Percentiles rank a stretch among this genome's conserved stretches.
These are phyloP conservation scores for Paradisaea rubra DNA, from an alignment of 2,113 vertebrate genomes.

Conservation along the genomic window DNA sequence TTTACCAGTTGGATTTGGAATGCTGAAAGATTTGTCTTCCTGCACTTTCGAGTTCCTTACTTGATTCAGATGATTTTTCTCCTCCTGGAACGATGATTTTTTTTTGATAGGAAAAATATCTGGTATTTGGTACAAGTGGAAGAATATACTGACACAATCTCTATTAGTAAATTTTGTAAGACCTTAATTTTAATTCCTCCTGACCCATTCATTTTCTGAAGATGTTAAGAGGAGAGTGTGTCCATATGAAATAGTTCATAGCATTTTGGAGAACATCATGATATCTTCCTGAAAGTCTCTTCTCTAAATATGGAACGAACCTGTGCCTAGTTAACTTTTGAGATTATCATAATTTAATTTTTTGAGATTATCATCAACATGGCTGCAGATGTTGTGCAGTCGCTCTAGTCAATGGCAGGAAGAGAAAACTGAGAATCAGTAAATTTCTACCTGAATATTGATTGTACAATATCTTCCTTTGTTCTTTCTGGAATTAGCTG, in stretches of 20 bases:
- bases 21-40: not conserved
- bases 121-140: not conserved
- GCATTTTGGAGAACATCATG: not conserved
- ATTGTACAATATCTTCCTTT: constrained; percentile 7
- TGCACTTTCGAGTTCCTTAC: not conserved
- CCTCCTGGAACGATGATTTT: not conserved
- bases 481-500: constrained; percentile 5
- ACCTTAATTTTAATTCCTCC: not conserved
- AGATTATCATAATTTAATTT: not conserved
- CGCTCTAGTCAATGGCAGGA: not conserved
- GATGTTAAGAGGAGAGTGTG: not conserved
- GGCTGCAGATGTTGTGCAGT: not conserved
- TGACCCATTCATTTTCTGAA: not conserved
- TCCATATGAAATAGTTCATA: not conserved
- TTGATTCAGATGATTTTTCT: not conserved
- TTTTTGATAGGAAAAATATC: not conserved
- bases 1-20: not conserved
- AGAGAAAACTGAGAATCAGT: not conserved
- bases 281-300: not conserved
- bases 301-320: not conserved
- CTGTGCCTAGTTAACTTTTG: not conserved
- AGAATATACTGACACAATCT: not conserved
- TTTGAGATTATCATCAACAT: too few relatives aligned
- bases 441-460: not conserved
- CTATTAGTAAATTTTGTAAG: not conserved